A percentile compares a stretch with the other conserved stretches of the same genome.
Conservation (phyloP, 2,113 vertebrate genomes). For the Rhizomys pruinosus region DNA sequence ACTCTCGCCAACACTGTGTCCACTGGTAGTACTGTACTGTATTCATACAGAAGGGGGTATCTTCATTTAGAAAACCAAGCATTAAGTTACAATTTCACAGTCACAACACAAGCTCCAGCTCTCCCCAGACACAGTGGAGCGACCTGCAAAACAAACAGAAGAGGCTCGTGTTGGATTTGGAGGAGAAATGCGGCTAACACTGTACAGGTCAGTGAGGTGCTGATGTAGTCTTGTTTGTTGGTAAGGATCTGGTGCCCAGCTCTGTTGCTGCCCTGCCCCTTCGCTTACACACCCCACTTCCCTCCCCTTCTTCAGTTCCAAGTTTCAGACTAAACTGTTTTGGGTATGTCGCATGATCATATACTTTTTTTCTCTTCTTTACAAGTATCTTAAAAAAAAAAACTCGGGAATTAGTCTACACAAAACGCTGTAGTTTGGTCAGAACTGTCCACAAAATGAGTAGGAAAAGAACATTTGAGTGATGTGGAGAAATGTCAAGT, state of each 20-base stretch:
- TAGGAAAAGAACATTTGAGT: background rate
- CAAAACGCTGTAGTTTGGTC: slow-evolving; percentile 10
- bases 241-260: background rate
- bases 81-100: slow-evolving; percentile 91
- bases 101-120: slow-evolving; percentile 96
- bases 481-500: background rate
- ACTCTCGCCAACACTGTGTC: slow-evolving; percentile 53
- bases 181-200: background rate
- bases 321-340: background rate
- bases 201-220: background rate
- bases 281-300: background rate
- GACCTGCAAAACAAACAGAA: slow-evolving; percentile 87
- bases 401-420: background rate
- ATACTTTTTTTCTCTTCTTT: background rate
- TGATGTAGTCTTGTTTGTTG: background rate
- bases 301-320: background rate
- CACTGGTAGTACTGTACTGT: slow-evolving; percentile 29
- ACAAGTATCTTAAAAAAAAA: background rate
- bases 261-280: background rate
- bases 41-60: slow-evolving; percentile 59
- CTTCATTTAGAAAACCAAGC: slow-evolving; percentile 69
- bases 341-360: background rate
- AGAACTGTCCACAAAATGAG: background rate
- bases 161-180: background rate
- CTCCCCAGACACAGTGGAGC: slow-evolving; percentile 96